Evolutionary conservation across 2,888 invertebrate genomes (phyloP).

Genomic region (Rhabditoides inermis): DNA sequence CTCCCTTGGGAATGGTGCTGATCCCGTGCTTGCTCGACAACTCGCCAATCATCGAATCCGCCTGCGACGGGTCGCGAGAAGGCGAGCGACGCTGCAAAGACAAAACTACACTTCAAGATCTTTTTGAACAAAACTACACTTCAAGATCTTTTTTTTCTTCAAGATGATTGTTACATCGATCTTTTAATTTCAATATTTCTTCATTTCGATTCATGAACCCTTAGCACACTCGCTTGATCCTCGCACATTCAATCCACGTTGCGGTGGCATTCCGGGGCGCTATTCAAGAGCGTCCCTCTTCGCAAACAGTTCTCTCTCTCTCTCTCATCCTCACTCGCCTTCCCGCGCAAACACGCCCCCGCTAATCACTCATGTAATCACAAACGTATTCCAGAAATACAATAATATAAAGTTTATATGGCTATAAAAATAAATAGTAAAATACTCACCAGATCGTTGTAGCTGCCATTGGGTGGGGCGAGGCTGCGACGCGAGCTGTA

Average conservation of each 20-base stretch:
- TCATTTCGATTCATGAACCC: too few relatives aligned
- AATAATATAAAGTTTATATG: background rate
- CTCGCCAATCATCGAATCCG: slow-evolving; percentile 76
- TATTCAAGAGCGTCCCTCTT: too few relatives aligned
- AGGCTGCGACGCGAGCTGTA: slow-evolving; percentile 27
- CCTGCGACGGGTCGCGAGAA: slow-evolving; percentile 28
- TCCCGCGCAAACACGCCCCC: too few relatives aligned
- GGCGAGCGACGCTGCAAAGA: slow-evolving; percentile 28
- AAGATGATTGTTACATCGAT: background rate
- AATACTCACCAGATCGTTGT: slow-evolving; percentile 34
- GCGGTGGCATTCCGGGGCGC: too few relatives aligned
- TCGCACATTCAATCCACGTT: too few relatives aligned
- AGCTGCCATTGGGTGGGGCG: slow-evolving; percentile 27
- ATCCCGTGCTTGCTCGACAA: slow-evolving; percentile 75
- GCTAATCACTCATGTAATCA: too few relatives aligned
- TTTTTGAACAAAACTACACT: background rate
- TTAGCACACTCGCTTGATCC: too few relatives aligned
- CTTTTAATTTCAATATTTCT: slow-evolving; percentile 2
- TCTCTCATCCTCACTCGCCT: too few relatives aligned
- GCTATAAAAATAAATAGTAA: slow-evolving; percentile 3
- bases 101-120: slow-evolving; percentile 8
- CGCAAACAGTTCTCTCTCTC: too few relatives aligned
- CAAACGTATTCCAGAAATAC: background rate
- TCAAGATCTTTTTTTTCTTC: background rate
- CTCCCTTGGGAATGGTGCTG: slow-evolving; percentile 94